Evolutionary conservation across 2,113 vertebrate genomes (phyloP).

Genomic region (Lepisosteus oculatus): DNA sequence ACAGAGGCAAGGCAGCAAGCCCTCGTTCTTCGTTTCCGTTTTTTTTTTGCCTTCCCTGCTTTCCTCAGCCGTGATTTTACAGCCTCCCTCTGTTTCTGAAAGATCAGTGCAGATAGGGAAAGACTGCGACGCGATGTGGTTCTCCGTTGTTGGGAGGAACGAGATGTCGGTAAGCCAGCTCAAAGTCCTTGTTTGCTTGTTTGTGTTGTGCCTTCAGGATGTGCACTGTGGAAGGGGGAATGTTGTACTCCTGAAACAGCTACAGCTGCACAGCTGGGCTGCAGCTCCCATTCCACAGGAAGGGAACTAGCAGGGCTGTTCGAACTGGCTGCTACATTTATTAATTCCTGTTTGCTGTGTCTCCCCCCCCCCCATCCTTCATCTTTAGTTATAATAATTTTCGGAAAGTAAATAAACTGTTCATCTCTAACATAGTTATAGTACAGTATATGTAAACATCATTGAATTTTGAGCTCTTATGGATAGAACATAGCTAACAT

Average conservation of each 20-base stretch:
- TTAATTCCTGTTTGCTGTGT: too few relatives aligned
- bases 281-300: too few relatives aligned
- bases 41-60: neutral
- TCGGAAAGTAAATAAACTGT: too few relatives aligned
- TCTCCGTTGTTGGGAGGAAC: conserved; percentile 89
- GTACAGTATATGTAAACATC: too few relatives aligned
- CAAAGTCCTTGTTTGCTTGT: conserved; percentile 33
- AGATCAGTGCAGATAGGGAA: conserved; percentile 34
- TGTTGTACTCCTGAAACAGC: neutral
- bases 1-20: conserved; percentile 25
- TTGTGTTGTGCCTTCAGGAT: neutral
- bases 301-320: too few relatives aligned
- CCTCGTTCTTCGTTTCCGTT: neutral
- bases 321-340: too few relatives aligned
- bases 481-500: too few relatives aligned
- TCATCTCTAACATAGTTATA: too few relatives aligned
- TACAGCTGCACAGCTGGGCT: too few relatives aligned
- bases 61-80: neutral
- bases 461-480: too few relatives aligned
- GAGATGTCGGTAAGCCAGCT: conserved; percentile 72
- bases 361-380: too few relatives aligned
- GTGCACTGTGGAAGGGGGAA: neutral
- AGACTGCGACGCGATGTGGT: conserved; percentile 80
- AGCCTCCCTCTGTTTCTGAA: conserved; percentile 28
- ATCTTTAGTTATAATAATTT: too few relatives aligned